Percentiles rank a stretch among this genome's conserved stretches.
phyloP scores from a whole-genome alignment of 2,888 invertebrate genomes.

The Philereme transversata region DNA sequence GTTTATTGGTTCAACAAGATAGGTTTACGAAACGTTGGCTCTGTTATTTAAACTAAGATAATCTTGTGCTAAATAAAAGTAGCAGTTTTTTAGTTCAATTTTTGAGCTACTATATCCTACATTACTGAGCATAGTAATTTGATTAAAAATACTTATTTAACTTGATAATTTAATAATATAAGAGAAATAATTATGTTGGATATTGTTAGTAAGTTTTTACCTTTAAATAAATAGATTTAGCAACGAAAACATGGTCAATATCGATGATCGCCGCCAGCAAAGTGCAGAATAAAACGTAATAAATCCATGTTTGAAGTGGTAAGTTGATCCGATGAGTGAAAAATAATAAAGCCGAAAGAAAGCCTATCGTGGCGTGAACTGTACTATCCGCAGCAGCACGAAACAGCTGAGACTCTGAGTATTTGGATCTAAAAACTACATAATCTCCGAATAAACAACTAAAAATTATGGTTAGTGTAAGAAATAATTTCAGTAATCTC shows the following conservation, averaged over 20 bases:
- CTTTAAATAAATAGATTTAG: slow-evolving; percentile 66
- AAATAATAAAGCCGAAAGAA: slow-evolving; percentile 62
- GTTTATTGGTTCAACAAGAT: too few relatives aligned
- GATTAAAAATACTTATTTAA: not conserved
- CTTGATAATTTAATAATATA: not conserved
- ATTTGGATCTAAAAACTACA: slow-evolving; percentile 67
- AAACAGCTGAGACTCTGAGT: slow-evolving; percentile 55
- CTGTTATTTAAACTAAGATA: too few relatives aligned
- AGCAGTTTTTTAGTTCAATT: too few relatives aligned
- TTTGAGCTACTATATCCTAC: too few relatives aligned
- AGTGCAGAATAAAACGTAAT: slow-evolving; percentile 62
- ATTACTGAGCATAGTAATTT: too few relatives aligned
- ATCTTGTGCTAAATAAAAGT: too few relatives aligned
- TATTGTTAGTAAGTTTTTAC: slow-evolving; percentile 44
- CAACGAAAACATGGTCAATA: slow-evolving; percentile 70
- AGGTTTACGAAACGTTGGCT: too few relatives aligned
- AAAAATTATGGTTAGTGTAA: slow-evolving; percentile 51
- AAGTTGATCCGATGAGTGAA: slow-evolving; percentile 56
- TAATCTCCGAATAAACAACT: slow-evolving; percentile 63
- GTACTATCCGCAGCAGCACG: slow-evolving; percentile 62
- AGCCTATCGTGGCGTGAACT: slow-evolving; percentile 63
- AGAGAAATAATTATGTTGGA: not conserved
- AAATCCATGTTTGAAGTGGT: slow-evolving; percentile 42
- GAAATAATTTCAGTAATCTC: slow-evolving; percentile 52
- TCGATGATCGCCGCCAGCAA: slow-evolving; percentile 65